Conservation (phyloP, 2,113 vertebrate genomes). For the Pampusana beccarii region DNA sequence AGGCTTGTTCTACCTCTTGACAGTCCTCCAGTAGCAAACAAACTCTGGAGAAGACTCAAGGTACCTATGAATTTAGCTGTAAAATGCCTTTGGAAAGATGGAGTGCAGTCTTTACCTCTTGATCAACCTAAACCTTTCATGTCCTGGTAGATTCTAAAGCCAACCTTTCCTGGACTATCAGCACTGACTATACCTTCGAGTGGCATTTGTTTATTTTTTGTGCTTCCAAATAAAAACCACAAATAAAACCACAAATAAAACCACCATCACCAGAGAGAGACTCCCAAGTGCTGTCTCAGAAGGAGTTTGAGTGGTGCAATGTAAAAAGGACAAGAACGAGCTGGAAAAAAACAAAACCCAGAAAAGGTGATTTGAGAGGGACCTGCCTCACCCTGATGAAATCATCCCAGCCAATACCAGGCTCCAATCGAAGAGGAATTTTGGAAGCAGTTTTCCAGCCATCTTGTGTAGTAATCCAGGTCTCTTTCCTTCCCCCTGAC, state of each 20-base stretch:
- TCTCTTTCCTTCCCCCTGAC: conserved; percentile 7
- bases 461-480: neutral
- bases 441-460: neutral
- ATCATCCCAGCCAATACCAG: no score
- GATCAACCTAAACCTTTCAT: neutral
- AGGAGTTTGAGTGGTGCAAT: no score
- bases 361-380: no score
- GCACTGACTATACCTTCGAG: no score
- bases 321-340: no score
- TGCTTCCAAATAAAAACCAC: no score
- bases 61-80: neutral
- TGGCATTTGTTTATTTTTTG: no score
- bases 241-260: no score
- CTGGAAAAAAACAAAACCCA: no score
- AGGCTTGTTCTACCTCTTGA: neutral
- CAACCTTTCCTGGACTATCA: neutral
- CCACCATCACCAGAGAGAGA: no score
- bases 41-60: neutral
- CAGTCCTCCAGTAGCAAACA: neutral
- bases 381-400: no score
- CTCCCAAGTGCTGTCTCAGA: no score
- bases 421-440: neutral
- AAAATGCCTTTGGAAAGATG: neutral
- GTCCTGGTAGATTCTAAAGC: neutral
- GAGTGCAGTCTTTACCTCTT: neutral